phyloP scores from a whole-genome alignment of 2,888 invertebrate species.

The Eristalis pertinax region DNA sequence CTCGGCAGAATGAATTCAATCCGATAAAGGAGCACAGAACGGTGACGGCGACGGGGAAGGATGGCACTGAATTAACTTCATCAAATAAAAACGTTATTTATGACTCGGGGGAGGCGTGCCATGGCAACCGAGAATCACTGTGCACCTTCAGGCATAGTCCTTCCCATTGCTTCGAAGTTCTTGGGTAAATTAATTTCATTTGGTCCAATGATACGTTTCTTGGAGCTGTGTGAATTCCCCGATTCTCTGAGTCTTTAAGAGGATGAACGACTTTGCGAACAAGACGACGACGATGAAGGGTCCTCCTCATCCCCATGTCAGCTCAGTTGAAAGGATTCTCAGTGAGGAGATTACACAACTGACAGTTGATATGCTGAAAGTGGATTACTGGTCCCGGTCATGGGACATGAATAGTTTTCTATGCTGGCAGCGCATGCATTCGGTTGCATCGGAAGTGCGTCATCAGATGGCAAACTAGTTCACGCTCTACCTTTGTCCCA shows the following conservation, averaged over 20 bases:
- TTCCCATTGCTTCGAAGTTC: not conserved
- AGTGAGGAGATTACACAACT: constrained; percentile 30
- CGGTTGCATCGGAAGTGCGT: not conserved
- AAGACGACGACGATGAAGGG: not conserved
- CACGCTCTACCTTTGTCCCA: not conserved
- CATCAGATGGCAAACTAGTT: not conserved
- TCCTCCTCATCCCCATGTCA: not conserved
- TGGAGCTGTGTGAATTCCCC: not conserved
- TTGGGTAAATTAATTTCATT: constrained; percentile 39
- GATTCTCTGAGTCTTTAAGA: not conserved
- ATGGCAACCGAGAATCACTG: not conserved
- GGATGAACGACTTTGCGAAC: not conserved
- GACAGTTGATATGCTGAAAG: constrained; percentile 12
- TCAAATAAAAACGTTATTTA: constrained; percentile 50
- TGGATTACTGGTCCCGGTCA: not conserved
- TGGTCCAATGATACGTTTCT: not conserved
- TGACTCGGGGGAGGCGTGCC: not conserved
- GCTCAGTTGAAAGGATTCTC: constrained; percentile 1
- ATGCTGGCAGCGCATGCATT: not conserved
- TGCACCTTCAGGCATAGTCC: constrained; percentile 9
- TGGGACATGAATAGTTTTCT: not conserved
- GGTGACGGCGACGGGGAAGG: not conserved
- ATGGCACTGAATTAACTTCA: constrained; percentile 39
- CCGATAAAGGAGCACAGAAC: not conserved
- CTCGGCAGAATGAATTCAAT: not conserved